Evolutionary conservation across 2,888 invertebrate species (phyloP).

Genomic region (Nymphalis c-album): DNA sequence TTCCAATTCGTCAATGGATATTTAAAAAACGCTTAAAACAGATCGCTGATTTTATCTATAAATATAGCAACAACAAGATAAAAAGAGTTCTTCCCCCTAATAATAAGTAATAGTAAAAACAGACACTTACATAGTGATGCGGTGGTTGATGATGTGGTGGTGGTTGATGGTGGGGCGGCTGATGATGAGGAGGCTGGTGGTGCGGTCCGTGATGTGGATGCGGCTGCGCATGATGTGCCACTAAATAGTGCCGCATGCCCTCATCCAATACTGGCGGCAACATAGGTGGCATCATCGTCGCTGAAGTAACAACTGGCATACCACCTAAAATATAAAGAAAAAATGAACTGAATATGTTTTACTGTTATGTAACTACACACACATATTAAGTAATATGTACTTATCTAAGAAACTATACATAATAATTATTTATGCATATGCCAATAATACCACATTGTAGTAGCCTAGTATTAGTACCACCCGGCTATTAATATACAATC

Average conservation of each 20-base stretch:
- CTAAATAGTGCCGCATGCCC: constrained; percentile 93
- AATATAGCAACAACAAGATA: too few species aligned
- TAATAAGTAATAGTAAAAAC: too few species aligned
- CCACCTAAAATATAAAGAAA: constrained; percentile 60
- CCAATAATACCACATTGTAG: too few species aligned
- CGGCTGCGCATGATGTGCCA: constrained; percentile 79
- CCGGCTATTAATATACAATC: too few species aligned
- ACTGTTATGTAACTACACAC: too few species aligned
- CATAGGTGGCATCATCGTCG: constrained; percentile 86
- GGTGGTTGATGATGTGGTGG: constrained; percentile 81
- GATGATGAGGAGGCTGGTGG: constrained; percentile 84
- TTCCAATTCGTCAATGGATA: too few species aligned
- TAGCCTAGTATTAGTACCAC: too few species aligned
- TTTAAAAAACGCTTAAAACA: too few species aligned
- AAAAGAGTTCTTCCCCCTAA: too few species aligned
- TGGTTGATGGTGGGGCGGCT: constrained; percentile 90
- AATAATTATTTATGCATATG: too few species aligned
- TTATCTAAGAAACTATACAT: too few species aligned
- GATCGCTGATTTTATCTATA: background rate
- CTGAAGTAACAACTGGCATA: constrained; percentile 95
- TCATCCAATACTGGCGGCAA: constrained; percentile 96
- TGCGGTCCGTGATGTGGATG: constrained; percentile 75
- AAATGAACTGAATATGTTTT: background rate
- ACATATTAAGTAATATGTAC: too few species aligned
- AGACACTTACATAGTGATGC: constrained; percentile 85